Evolutionary conservation across 2,797 vertebrate species (phyloP).

Genomic region (Pipistrellus kuhlii): DNA sequence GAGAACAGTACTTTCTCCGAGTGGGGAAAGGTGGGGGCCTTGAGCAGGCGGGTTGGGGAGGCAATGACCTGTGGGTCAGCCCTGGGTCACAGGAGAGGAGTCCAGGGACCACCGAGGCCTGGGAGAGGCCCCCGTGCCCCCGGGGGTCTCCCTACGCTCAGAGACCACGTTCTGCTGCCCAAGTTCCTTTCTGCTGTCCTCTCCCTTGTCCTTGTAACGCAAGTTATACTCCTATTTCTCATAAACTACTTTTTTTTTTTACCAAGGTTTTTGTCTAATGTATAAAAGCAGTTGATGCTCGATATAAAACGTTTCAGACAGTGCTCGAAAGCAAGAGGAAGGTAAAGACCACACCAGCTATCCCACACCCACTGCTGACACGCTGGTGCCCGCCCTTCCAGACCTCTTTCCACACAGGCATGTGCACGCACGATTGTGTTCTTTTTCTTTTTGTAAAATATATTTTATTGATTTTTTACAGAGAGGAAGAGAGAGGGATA

Average conservation of each 20-base stretch:
- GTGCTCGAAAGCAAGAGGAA: not conserved
- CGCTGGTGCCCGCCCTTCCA: not conserved
- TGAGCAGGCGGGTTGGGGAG: fast-evolving
- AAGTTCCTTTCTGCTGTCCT: not conserved
- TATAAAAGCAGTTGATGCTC: not conserved
- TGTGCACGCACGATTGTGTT: fast-evolving
- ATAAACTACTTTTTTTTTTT: not conserved
- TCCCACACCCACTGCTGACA: fast-evolving
- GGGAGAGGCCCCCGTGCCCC: not conserved
- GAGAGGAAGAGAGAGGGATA: no score
- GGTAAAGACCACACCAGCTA: fast-evolving
- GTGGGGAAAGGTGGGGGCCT: not conserved
- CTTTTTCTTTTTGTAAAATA: no score
- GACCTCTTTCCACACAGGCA: not conserved
- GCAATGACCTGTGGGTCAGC: not conserved
- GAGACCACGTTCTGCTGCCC: not conserved
- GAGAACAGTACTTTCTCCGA: not conserved
- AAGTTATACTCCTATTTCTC: not conserved
- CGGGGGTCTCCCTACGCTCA: no score
- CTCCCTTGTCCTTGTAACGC: not conserved
- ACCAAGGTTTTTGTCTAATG: not conserved
- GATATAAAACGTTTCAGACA: not conserved
- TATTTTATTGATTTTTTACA: no score
- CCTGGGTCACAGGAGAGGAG: not conserved
- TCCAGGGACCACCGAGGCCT: not conserved